phyloP scores from a whole-genome alignment of 2,888 invertebrate species.

The Catonia carolina region DNA sequence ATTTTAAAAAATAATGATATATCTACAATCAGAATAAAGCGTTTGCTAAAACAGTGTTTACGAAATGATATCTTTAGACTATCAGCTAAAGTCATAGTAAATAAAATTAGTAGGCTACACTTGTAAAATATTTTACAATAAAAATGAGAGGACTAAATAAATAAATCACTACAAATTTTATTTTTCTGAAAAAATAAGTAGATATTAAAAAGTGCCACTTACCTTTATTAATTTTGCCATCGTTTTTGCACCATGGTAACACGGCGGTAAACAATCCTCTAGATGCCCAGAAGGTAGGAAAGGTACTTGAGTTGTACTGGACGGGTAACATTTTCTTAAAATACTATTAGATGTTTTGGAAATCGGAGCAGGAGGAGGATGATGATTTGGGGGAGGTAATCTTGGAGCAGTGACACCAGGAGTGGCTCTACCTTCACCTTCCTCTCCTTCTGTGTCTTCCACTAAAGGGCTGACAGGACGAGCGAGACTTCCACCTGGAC shows the following conservation, averaged over 20 bases:
- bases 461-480: conserved; percentile 37
- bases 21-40: too few species aligned
- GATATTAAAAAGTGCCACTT: conserved; percentile 33
- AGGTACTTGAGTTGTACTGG: conserved; percentile 41
- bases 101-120: too few species aligned
- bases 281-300: conserved; percentile 44
- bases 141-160: too few species aligned
- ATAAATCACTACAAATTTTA: too few species aligned
- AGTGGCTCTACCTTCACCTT: conserved; percentile 28
- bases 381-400: conserved; percentile 8
- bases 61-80: too few species aligned
- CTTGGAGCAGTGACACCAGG: conserved; percentile 11
- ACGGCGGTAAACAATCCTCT: conserved; percentile 51
- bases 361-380: conserved; percentile 22
- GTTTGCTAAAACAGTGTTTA: too few species aligned
- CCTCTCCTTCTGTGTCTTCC: conserved; percentile 37
- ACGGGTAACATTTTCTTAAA: conserved; percentile 42
- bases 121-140: too few species aligned
- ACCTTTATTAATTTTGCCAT: conserved; percentile 55
- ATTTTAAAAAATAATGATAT: too few species aligned
- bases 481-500: conserved; percentile 31
- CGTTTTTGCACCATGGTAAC: conserved; percentile 49
- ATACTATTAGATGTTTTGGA: conserved; percentile 35
- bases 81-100: too few species aligned
- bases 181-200: too few species aligned